Evolutionary conservation across 2,797 vertebrate genomes (phyloP).

Genomic region (Acipenser ruthenus): DNA sequence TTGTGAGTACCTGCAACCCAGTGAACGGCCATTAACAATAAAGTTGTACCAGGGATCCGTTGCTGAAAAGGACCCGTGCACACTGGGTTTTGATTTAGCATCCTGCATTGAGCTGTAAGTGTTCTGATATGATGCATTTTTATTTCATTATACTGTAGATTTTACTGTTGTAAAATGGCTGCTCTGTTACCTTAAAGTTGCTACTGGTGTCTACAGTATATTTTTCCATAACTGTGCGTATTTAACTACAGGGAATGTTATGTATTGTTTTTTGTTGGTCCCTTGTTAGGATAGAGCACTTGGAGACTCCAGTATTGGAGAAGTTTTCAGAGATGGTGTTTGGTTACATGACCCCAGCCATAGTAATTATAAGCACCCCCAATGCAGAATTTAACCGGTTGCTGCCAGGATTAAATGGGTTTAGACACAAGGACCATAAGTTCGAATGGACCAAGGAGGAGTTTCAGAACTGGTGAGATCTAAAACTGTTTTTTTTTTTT

Average conservation of each 20-base stretch:
- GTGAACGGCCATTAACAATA: slow-evolving; percentile 58
- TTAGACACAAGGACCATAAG: slow-evolving; percentile 83
- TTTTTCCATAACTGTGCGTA: not conserved
- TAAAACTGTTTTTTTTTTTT: too few species aligned
- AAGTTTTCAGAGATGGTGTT: slow-evolving; percentile 80
- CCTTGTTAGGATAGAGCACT: slow-evolving; percentile 79
- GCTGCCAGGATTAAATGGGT: slow-evolving; percentile 54
- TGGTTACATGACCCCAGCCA: slow-evolving; percentile 75
- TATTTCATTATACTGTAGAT: not conserved
- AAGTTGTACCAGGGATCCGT: slow-evolving; percentile 83
- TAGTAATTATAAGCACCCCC: slow-evolving; percentile 80
- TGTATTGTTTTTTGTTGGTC: not conserved
- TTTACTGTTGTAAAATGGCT: slow-evolving; percentile 7
- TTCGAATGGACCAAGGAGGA: slow-evolving; percentile 85
- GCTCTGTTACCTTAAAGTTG: not conserved
- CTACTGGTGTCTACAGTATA: too few species aligned
- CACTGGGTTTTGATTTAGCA: slow-evolving; percentile 81
- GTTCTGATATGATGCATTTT: slow-evolving; percentile 15
- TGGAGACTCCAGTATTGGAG: slow-evolving; percentile 64
- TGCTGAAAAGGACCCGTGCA: slow-evolving; percentile 70
- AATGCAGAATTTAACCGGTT: slow-evolving; percentile 84
- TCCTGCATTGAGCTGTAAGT: slow-evolving; percentile 87
- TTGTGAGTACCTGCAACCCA: slow-evolving; percentile 70
- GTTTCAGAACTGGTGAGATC: slow-evolving; percentile 78
- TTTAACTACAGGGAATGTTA: not conserved